Percentiles rank a stretch among this genome's conserved stretches.
phyloP scores from a whole-genome alignment of 2,113 vertebrate species.

The Catharus minimus region DNA sequence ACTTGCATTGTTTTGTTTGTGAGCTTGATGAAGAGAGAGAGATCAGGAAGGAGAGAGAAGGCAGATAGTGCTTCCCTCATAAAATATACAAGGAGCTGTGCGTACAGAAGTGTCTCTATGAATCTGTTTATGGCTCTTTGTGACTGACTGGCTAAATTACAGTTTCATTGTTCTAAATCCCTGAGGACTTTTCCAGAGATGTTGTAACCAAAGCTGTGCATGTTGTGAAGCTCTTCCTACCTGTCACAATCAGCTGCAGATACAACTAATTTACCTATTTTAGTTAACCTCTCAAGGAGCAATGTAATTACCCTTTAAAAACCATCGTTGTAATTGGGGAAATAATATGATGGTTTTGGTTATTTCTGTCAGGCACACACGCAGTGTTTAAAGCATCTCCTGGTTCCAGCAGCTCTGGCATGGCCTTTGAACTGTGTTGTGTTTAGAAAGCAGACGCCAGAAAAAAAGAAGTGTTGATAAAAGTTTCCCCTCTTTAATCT shows the following conservation, averaged over 20 bases:
- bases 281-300: not conserved
- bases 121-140: constrained; percentile 52
- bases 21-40: not conserved
- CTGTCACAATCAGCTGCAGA: constrained; percentile 5
- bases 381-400: not conserved
- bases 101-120: not conserved
- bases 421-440: not conserved
- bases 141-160: constrained; percentile 58
- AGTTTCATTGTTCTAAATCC: constrained; percentile 50
- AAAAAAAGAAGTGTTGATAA: not conserved
- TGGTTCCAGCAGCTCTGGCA: not conserved
- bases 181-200: constrained; percentile 7
- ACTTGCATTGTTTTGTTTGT: constrained; percentile 12
- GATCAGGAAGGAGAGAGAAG: not conserved
- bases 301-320: not conserved
- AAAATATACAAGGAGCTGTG: constrained; percentile 50
- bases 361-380: not conserved
- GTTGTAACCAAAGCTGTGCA: constrained; percentile 35
- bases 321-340: rapidly evolving
- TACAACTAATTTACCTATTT: constrained; percentile 36
- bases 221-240: constrained; percentile 11
- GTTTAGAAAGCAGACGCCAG: not conserved
- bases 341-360: rapidly evolving
- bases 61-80: constrained; percentile 48
- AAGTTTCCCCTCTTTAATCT: not conserved